These are phyloP conservation scores for Leptinotarsa haldemani DNA, from an alignment of 2,888 invertebrate species.

Conservation along the genomic window DNA sequence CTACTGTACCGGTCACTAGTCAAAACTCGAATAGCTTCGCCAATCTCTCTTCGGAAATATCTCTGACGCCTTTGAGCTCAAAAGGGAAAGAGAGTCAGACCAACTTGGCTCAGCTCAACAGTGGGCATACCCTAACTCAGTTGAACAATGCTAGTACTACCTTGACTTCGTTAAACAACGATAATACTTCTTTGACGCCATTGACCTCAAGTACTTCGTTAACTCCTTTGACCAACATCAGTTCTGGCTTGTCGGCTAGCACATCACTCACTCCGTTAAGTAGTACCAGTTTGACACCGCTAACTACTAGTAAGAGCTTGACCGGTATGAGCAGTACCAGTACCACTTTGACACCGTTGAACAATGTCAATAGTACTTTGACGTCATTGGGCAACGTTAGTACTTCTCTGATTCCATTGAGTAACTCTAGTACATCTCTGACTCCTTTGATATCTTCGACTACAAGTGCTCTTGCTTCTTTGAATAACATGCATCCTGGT, in stretches of 20 bases:
- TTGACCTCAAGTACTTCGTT: conserved; percentile 20
- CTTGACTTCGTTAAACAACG: conserved; percentile 19
- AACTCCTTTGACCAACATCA: background rate
- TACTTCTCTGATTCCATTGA: conserved; percentile 21
- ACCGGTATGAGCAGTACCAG: conserved; percentile 36
- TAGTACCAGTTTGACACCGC: conserved; percentile 23
- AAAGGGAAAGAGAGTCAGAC: conserved; percentile 28
- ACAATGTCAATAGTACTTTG: conserved; percentile 17
- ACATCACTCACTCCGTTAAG: conserved; percentile 23
- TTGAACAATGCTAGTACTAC: conserved; percentile 4
- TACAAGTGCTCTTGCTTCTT: conserved; percentile 26
- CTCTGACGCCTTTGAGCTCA: conserved; percentile 29
- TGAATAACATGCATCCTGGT: conserved; percentile 38
- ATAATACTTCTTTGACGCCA: conserved; percentile 40
- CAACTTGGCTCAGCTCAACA: conserved; percentile 23
- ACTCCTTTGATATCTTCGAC: conserved; percentile 28
- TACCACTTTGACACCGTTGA: conserved; percentile 16
- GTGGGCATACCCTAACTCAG: background rate
- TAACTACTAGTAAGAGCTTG: conserved; percentile 38
- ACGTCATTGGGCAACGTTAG: conserved; percentile 20
- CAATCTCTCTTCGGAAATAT: conserved; percentile 51
- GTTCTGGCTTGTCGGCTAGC: conserved; percentile 11
- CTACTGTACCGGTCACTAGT: conserved; percentile 37
- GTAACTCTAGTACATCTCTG: conserved; percentile 15
- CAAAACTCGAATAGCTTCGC: conserved; percentile 41